phyloP scores from a whole-genome alignment of 1,140 invertebrate genomes.

The Pseudomyrmex cubaensis region DNA sequence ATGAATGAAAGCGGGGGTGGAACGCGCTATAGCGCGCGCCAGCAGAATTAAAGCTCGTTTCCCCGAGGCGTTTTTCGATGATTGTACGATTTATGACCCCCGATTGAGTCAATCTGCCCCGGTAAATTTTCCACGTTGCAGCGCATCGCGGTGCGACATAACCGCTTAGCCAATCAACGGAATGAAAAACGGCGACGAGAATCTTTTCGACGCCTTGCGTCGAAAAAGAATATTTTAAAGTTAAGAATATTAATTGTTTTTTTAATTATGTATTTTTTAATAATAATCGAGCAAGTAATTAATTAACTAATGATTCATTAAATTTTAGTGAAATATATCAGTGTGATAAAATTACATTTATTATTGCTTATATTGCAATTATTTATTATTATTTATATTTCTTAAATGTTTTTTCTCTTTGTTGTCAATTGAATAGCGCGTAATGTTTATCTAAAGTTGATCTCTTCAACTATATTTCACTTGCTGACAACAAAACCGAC shows the following conservation, averaged over 20 bases:
- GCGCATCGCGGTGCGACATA: not conserved
- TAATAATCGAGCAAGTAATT: slow-evolving; percentile 9
- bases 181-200: slow-evolving; percentile 15
- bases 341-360: too few species aligned
- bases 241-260: not conserved
- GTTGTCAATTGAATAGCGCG: too few species aligned
- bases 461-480: not conserved
- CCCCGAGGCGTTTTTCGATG: slow-evolving; percentile 65
- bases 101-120: slow-evolving; percentile 55
- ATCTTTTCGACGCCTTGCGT: too few species aligned
- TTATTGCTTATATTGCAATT: too few species aligned
- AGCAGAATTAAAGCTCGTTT: slow-evolving; percentile 41
- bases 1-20: slow-evolving; percentile 65
- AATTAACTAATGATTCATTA: not conserved
- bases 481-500: not conserved
- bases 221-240: not conserved
- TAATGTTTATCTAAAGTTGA: not conserved
- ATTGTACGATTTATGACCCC: slow-evolving; percentile 65
- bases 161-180: slow-evolving; percentile 18
- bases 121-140: slow-evolving; percentile 46
- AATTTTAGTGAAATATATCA: too few species aligned
- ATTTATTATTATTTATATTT: too few species aligned
- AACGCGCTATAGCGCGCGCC: slow-evolving; percentile 11
- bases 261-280: slow-evolving; percentile 31
- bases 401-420: not conserved